Evolutionary conservation across 2,888 invertebrate genomes (phyloP).

Genomic region (Torymus texanus): DNA sequence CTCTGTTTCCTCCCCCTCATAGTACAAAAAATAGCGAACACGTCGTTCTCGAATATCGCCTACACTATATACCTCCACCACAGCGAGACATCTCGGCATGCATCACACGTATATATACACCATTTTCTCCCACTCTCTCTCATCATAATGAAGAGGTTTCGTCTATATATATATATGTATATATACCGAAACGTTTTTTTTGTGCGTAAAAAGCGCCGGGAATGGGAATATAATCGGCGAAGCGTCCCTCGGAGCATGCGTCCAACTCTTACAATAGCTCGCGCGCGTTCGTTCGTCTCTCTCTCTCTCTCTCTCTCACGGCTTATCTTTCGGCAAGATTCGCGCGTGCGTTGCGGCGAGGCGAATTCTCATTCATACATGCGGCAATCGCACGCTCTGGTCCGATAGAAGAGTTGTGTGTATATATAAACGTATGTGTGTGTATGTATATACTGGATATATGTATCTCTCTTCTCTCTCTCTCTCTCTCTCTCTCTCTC

Average conservation of each 20-base stretch:
- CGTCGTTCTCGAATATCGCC: slow-evolving; percentile 13
- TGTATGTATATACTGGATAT: not conserved
- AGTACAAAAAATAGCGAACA: not conserved
- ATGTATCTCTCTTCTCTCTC: too few species aligned
- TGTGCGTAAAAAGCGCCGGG: slow-evolving; percentile 12
- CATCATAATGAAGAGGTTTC: slow-evolving; percentile 18
- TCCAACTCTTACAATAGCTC: not conserved
- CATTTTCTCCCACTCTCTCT: not conserved
- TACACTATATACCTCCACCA: not conserved
- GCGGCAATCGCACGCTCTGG: slow-evolving; percentile 14
- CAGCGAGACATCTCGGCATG: too few species aligned
- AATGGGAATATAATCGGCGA: slow-evolving; percentile 20
- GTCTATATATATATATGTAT: not conserved
- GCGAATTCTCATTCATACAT: slow-evolving; percentile 60
- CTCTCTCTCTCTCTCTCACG: slow-evolving; percentile 54
- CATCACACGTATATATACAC: too few species aligned
- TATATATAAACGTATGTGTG: slow-evolving; percentile 45
- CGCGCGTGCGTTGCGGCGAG: slow-evolving; percentile 60
- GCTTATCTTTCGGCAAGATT: slow-evolving; percentile 73
- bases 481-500: too few species aligned
- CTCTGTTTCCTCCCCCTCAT: too few species aligned
- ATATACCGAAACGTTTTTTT: not conserved
- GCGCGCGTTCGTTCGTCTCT: slow-evolving; percentile 18
- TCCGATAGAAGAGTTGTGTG: slow-evolving; percentile 48
- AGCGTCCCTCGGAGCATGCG: not conserved